These are phyloP conservation scores for Zoanthus sociatus DNA, from an alignment of 92 coral and sea anemone species.

Conservation along the genomic window DNA sequence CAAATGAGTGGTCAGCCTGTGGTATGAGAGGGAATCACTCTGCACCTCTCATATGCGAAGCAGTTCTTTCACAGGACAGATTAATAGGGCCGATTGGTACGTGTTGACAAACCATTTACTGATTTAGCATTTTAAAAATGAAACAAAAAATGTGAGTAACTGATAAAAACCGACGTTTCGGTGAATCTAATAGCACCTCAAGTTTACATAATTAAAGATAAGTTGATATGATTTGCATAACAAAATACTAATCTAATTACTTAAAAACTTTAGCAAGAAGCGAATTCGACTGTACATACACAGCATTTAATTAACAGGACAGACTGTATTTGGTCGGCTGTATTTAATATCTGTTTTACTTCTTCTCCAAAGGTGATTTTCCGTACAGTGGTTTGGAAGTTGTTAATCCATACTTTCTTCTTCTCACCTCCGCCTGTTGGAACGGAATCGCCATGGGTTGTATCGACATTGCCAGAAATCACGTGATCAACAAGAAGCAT, in stretches of 20 bases:
- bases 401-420: conserved; percentile 69
- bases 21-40: conserved; percentile 79
- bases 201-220: too few relatives aligned
- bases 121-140: neutral
- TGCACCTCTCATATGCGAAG: conserved; percentile 66
- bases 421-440: conserved; percentile 75
- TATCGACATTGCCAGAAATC: conserved; percentile 68
- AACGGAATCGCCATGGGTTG: conserved; percentile 70
- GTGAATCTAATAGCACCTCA: too few relatives aligned
- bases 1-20: conserved; percentile 68
- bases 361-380: conserved; percentile 54
- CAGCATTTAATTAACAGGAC: too few relatives aligned
- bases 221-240: too few relatives aligned
- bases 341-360: too few relatives aligned
- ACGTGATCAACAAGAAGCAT: conserved; percentile 67
- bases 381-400: conserved; percentile 68
- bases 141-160: too few relatives aligned
- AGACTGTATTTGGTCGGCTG: too few relatives aligned
- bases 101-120: neutral
- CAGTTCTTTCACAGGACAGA: conserved; percentile 62
- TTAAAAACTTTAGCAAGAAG: too few relatives aligned
- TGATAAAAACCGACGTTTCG: too few relatives aligned
- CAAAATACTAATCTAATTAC: too few relatives aligned
- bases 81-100: conserved; percentile 68
- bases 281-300: too few relatives aligned